These are phyloP conservation scores for Sceloporus tristichus DNA, from an alignment of 2,113 vertebrate genomes.

Conservation along the genomic window DNA sequence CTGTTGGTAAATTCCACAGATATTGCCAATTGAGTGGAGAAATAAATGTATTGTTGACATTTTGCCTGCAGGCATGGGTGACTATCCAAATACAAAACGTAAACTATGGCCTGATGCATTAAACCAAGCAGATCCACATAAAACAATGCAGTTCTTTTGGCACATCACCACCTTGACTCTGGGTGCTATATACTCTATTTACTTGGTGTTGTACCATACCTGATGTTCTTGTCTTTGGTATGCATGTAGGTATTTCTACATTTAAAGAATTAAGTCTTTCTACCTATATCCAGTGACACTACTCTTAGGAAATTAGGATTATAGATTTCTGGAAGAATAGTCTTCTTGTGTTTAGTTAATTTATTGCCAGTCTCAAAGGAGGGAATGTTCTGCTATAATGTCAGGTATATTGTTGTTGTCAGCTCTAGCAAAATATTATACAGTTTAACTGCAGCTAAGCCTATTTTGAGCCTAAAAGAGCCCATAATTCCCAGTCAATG, in stretches of 20 bases:
- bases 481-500: constrained; percentile 21
- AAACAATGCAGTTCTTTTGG: neutral
- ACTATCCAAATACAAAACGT: no score
- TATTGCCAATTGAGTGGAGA: neutral
- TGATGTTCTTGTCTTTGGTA: neutral
- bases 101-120: neutral
- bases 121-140: neutral
- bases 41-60: neutral
- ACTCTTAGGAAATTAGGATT: neutral
- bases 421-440: constrained; percentile 27
- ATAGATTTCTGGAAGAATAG: constrained; percentile 18
- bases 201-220: neutral
- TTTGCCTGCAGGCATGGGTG: no score
- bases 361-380: constrained; percentile 25
- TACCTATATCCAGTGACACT: neutral
- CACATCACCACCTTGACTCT: neutral
- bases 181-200: neutral
- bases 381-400: constrained; percentile 12
- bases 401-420: constrained; percentile 35
- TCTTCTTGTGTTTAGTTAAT: constrained; percentile 17
- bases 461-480: constrained; percentile 27
- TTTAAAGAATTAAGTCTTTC: neutral
- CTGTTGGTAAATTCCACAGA: neutral
- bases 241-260: neutral
- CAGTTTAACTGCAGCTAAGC: constrained; percentile 22